Evolutionary conservation across 1,140 invertebrate species (phyloP), one percentile per base, ranked within the genome.

Genomic region (Apis cerana): DNA sequence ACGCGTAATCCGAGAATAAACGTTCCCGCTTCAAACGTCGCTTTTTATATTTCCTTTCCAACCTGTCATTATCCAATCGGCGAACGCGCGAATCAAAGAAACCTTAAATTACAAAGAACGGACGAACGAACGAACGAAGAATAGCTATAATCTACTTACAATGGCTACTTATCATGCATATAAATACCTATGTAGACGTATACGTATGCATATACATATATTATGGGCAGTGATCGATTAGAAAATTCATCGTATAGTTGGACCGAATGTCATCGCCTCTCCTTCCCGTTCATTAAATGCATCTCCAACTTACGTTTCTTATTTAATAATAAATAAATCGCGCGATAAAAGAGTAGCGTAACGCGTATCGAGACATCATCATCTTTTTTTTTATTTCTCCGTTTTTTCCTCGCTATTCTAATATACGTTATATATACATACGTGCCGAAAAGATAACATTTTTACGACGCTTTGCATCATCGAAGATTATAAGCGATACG

Each of bases 21-120:
- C 19, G 23, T 52, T 70, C n/a, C 21, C 19, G 15, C 1, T 21
- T 65, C 70, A 80, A 17, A 52, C 13, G 17, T 23, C 48, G 21
- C 54, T 59, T 78, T 65, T 33, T 43, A 78, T 43, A 23, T 12
- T 58, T 69, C 33, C 10, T 69, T 78, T 10, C 4, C 8, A 10
- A 0, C 2, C 52, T 4, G 33, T 5, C 33, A 74, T 80, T 74
- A 80, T 54, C 17, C 59, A 65, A 80, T 74, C 58, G 33, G 33
- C 58, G 0, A 15, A 54, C 27, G 58, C 33, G 7, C 54, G 54
- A 70, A 70, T 79, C n/a, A 79, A 70, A 79, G 43, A 74, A 72
- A 74, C 33, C 48, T 48, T 8, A 56, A 74, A 80, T 80, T 23
- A 27, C 27, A 27, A 27, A 27, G 33, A 58, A 13, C n/a, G n/a